Base-by-base conservation (phyloP, 2,888 invertebrate genomes). In the Laothoe populi region DNA sequence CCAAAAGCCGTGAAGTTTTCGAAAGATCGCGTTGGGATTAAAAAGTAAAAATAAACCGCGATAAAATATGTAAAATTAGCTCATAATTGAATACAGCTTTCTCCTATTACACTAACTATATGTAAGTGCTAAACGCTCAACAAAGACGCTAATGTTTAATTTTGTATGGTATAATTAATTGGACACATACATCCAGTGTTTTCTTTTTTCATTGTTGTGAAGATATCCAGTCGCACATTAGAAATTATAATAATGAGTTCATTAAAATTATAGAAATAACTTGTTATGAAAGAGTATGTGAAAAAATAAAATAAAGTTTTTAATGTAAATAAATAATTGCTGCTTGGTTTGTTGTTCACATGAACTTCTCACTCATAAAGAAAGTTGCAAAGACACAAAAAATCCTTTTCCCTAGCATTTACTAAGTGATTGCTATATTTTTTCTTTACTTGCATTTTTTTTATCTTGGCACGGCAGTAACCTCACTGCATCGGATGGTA, bases 261-360 rank as follows among this genome's bases (percentile, higher is more conserved):
- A 53, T 53, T 53, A 53, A 53, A 53, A 49, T 49, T 31, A 26
- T 26, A 49, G 13, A 49, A 49, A 53, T 53, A 24, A 53, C 31
- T 53, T 53, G 16, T 26, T 53, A 46, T 42, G 16, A 7, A 3
- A 23, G 35, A 53, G 31, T 53, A 35, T 53, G 53, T 35, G 53
- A 53, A 53, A 53, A 53, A 13, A 7, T 24, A n/a, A 24, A n/a
- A 48, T 24, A 24, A 24, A 48, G 26, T 24, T n/a, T n/a, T 13
- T 48, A 0, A 13, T 4, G 13, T 24, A 24, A 24, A 13, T 38
- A 38, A 38, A 38, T 10, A 35, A 26, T 26, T 35, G 1, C 5
- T 35, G 35, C 35, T 35, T 8, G 35, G 8, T 4, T 35, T 35
- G 1, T 35, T 10, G 4, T 35, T 35, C 10, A 10, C 35, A 10